Conservation (phyloP, 2,113 vertebrate species). For the Notothenia rossii region DNA sequence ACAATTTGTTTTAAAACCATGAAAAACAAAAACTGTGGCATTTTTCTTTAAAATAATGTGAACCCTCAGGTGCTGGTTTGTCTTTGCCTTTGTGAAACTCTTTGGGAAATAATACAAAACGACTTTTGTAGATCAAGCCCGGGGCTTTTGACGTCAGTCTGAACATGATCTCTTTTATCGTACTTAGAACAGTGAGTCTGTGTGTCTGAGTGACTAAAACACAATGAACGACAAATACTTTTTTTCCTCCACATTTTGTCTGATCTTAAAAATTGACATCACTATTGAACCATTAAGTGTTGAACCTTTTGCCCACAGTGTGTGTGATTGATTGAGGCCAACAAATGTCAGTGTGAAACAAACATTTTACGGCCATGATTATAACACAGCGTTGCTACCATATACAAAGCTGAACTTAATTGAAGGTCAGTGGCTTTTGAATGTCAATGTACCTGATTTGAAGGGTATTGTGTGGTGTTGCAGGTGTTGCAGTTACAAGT, state of each 20-base stretch:
- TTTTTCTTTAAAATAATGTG: not conserved
- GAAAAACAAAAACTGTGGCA: not conserved
- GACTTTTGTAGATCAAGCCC: slow-evolving; percentile 16
- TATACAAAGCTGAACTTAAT: not conserved
- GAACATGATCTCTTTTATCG: slow-evolving; percentile 4
- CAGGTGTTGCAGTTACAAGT: slow-evolving; percentile 8
- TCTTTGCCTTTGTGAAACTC: not conserved
- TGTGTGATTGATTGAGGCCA: not conserved
- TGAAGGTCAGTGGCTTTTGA: slow-evolving; percentile 6
- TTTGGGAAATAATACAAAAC: slow-evolving; percentile 27
- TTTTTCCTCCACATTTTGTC: not conserved
- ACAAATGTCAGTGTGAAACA: not conserved
- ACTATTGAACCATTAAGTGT: not conserved
- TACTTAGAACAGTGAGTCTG: slow-evolving; percentile 1
- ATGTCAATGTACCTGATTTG: not conserved
- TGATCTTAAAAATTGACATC: not conserved
- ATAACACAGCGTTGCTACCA: not conserved
- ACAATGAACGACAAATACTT: not conserved
- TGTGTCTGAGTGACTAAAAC: slow-evolving; percentile 6
- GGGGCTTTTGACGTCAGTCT: slow-evolving; percentile 30
- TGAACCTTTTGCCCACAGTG: not conserved
- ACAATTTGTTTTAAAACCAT: slow-evolving; percentile 10
- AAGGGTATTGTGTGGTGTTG: not conserved
- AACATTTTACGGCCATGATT: not conserved
- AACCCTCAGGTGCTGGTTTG: not conserved